These are phyloP conservation scores for Megaceryle alcyon DNA, from an alignment of 2,797 vertebrate genomes.

Conservation along the genomic window DNA sequence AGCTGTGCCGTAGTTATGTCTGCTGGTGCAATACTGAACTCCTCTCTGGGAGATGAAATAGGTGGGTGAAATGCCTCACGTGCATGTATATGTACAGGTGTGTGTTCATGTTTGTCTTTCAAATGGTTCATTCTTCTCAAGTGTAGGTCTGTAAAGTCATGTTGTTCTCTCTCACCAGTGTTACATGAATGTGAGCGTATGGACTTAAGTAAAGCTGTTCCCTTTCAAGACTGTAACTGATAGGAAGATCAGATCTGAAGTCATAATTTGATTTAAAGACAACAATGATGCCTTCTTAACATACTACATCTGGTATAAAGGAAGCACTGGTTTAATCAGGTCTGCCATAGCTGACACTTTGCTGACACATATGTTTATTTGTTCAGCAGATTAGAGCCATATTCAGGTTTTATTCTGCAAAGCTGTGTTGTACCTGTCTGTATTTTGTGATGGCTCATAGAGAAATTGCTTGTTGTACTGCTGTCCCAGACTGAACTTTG, in stretches of 20 bases:
- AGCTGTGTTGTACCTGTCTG: not conserved
- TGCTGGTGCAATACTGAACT: conserved; percentile 94
- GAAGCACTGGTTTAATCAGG: not conserved
- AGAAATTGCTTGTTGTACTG: not conserved
- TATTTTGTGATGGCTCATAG: not conserved
- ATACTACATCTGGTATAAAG: not conserved
- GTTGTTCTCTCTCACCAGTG: not conserved
- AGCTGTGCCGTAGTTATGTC: conserved; percentile 96
- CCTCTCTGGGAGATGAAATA: conserved; percentile 94
- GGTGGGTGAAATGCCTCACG: conserved; percentile 82
- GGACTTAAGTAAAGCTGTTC: not conserved
- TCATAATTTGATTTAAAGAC: not conserved
- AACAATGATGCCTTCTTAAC: not conserved
- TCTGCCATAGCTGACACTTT: not conserved
- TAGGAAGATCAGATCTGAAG: not conserved
- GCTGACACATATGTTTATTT: not conserved
- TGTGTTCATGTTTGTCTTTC: not conserved
- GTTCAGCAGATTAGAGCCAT: not conserved
- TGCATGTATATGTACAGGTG: not conserved
- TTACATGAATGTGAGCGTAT: not conserved
- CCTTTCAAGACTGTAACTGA: not conserved
- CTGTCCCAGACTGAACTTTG: not conserved
- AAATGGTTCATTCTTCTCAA: not conserved
- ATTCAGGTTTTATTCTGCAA: not conserved
- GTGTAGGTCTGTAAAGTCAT: not conserved